These are phyloP conservation scores for Lagorchestes hirsutus DNA, from an alignment of 2,797 vertebrate genomes.

Conservation along the genomic window DNA sequence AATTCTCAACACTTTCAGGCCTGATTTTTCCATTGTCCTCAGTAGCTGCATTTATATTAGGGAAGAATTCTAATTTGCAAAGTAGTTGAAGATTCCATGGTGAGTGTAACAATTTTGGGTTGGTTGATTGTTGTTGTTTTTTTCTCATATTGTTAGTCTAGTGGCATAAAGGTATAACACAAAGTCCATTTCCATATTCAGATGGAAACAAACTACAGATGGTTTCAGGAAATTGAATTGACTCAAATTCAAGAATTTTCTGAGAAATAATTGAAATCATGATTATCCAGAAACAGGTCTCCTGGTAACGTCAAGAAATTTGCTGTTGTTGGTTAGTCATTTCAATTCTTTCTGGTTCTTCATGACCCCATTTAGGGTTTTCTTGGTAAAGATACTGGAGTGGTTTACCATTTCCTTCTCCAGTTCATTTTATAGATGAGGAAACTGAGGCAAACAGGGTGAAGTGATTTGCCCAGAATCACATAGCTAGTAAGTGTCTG, in stretches of 20 bases:
- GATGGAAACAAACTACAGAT: neutral
- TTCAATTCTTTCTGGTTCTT: neutral
- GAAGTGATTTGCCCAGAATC: neutral
- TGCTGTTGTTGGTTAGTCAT: neutral
- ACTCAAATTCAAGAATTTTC: neutral
- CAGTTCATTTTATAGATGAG: neutral
- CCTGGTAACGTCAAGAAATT: neutral
- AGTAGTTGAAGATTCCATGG: neutral
- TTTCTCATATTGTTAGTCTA: neutral
- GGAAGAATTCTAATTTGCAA: neutral
- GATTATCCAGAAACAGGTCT: neutral
- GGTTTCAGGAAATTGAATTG: neutral
- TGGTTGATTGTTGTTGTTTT: neutral
- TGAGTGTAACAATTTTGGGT: neutral
- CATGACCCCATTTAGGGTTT: neutral
- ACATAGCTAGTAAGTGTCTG: neutral
- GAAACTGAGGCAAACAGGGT: neutral
- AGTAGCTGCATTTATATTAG: neutral
- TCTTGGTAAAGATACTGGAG: neutral
- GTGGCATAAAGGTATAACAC: neutral
- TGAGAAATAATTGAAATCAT: neutral
- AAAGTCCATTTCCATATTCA: neutral
- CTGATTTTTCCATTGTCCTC: neutral
- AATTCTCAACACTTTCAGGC: neutral
- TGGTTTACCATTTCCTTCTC: neutral